Evolutionary conservation across 2,113 vertebrate species (phyloP).

Genomic region (Chiloscyllium plagiosum): DNA sequence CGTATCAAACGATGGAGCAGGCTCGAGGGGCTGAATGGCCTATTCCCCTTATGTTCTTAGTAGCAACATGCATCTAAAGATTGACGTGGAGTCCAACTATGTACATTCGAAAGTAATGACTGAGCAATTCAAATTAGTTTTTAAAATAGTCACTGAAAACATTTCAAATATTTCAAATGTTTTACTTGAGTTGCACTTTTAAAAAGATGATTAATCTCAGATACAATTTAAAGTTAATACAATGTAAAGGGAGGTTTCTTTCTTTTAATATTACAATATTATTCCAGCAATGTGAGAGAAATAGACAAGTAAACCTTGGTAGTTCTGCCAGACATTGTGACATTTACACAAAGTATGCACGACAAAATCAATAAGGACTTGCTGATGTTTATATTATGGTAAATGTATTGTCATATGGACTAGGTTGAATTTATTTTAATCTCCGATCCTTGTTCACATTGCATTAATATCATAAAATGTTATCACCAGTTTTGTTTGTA

Average conservation of each 20-base stretch:
- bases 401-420: slow-evolving; percentile 7
- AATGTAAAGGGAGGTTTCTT: not conserved
- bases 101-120: not conserved
- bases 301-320: not conserved
- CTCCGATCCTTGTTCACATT: not conserved
- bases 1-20: too few relatives aligned
- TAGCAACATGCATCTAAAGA: not conserved
- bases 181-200: not conserved
- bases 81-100: not conserved
- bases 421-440: not conserved
- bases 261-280: not conserved
- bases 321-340: not conserved
- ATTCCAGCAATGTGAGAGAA: not conserved
- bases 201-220: too few relatives aligned
- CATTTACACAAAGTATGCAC: not conserved
- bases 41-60: too few relatives aligned
- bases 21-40: too few relatives aligned
- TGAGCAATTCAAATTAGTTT: too few relatives aligned
- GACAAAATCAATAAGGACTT: not conserved
- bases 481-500: not conserved
- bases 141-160: not conserved
- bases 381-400: not conserved
- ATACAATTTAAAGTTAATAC: not conserved
- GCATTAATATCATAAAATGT: not conserved
- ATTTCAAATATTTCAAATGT: not conserved